These are phyloP conservation scores for Diadumene lineata DNA, from an alignment of 92 coral and sea anemone genomes.

Conservation along the genomic window DNA sequence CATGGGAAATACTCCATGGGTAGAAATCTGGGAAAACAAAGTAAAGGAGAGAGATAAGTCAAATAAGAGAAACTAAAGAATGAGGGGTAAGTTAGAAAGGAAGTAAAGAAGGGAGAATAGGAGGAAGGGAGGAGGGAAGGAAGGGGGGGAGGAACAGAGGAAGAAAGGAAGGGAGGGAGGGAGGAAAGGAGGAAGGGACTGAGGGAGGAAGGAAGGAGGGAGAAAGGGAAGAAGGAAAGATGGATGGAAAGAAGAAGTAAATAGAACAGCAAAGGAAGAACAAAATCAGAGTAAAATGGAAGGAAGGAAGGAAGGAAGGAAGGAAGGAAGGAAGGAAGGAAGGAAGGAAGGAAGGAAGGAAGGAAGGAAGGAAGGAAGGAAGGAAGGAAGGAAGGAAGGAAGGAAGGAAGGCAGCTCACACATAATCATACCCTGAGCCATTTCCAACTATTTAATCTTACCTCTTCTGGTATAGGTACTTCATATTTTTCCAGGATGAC, in stretches of 20 bases:
- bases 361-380: not conserved
- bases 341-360: not conserved
- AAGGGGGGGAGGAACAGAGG: too few relatives aligned
- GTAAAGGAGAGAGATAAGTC: too few relatives aligned
- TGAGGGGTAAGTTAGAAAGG: too few relatives aligned
- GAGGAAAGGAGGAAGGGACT: not conserved
- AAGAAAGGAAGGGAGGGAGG: not conserved
- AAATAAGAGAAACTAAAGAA: too few relatives aligned
- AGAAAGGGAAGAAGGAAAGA: not conserved
- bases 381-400: not conserved
- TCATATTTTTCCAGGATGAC: slow-evolving; percentile 97
- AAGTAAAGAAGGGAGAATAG: too few relatives aligned
- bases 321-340: not conserved
- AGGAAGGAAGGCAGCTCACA: too few relatives aligned
- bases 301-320: not conserved
- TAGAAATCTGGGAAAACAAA: too few relatives aligned
- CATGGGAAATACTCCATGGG: too few relatives aligned
- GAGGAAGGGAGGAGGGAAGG: too few relatives aligned
- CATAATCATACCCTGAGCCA: too few relatives aligned
- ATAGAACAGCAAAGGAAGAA: not conserved
- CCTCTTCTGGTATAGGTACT: slow-evolving; percentile 98
- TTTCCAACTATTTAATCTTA: slow-evolving; percentile 13
- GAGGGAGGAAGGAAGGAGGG: too few relatives aligned
- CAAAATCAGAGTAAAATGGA: not conserved
- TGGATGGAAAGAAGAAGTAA: not conserved